A percentile compares a stretch with the other conserved stretches of the same genome.
Conservation (phyloP, 2,888 invertebrate species). For the Teleiodes luculella region DNA sequence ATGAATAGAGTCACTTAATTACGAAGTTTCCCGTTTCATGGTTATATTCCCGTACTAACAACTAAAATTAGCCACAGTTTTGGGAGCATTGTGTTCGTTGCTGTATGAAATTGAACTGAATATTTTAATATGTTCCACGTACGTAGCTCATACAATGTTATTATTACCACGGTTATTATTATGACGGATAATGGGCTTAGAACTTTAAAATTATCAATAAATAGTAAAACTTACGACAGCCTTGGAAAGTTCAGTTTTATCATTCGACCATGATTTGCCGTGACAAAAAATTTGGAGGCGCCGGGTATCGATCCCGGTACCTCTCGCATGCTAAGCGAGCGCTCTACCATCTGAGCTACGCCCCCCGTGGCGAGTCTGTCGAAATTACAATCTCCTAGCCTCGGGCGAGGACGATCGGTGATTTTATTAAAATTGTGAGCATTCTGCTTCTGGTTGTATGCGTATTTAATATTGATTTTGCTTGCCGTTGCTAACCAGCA, state of each 20-base stretch:
- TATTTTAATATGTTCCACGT: background rate
- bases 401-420: conserved; percentile 33
- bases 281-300: conserved; percentile 62
- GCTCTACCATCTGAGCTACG: conserved; percentile 73
- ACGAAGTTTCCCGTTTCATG: background rate
- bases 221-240: too few species aligned
- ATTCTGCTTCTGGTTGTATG: conserved; percentile 9
- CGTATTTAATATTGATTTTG: background rate
- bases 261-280: too few species aligned
- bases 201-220: too few species aligned
- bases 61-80: too few species aligned
- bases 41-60: background rate
- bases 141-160: too few species aligned
- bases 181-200: background rate
- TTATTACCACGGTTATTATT: too few species aligned
- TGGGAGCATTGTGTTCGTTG: background rate
- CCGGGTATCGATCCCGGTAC: conserved; percentile 79
- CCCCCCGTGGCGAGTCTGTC: conserved; percentile 37
- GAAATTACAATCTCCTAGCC: conserved; percentile 25
- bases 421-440: conserved; percentile 35
- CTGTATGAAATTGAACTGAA: conserved; percentile 2
- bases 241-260: too few species aligned
- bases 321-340: conserved; percentile 77
- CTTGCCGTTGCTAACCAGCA: background rate
- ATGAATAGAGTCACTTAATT: too few species aligned